Percentiles rank a stretch among this genome's conserved stretches.
phyloP scores from a whole-genome alignment of 2,888 invertebrate genomes.

The Acanthosoma haemorrhoidale region DNA sequence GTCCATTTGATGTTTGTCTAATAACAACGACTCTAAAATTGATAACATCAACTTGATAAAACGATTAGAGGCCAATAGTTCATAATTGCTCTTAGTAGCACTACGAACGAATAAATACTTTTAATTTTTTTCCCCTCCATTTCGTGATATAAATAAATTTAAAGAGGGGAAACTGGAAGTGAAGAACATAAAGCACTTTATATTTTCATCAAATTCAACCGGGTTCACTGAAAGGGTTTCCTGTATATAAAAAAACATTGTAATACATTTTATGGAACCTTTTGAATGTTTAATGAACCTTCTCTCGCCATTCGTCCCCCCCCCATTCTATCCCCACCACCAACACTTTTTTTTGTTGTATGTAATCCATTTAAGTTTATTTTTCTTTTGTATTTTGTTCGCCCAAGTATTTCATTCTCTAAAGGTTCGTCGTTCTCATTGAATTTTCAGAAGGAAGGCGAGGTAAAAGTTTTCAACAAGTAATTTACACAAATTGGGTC shows the following conservation, averaged over 20 bases:
- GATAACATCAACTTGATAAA: too few relatives aligned
- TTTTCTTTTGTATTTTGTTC: slow-evolving; percentile 15
- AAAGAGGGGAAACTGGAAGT: neutral
- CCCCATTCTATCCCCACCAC: too few relatives aligned
- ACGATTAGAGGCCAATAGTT: too few relatives aligned
- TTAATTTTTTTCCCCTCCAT: neutral
- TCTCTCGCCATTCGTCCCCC: neutral
- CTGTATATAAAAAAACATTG: neutral
- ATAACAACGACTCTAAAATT: too few relatives aligned
- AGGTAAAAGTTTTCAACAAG: slow-evolving; percentile 20
- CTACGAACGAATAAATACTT: neutral
- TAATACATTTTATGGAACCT: slow-evolving; percentile 1
- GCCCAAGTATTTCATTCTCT: slow-evolving; percentile 7
- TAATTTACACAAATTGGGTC: slow-evolving; percentile 25
- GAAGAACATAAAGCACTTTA: neutral
- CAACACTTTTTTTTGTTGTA: neutral
- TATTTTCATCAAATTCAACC: neutral
- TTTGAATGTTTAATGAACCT: slow-evolving; percentile 5
- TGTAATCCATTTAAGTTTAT: slow-evolving; percentile 2
- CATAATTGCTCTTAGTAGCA: too few relatives aligned
- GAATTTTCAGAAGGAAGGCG: slow-evolving; percentile 12
- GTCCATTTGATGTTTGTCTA: too few relatives aligned
- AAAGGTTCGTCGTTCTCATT: slow-evolving; percentile 4
- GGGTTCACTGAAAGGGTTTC: neutral
- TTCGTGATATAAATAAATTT: neutral